Evolutionary conservation across 2,113 vertebrate genomes (phyloP), one percentile per base, ranked within the genome.

Genomic region (Empidonax traillii): DNA sequence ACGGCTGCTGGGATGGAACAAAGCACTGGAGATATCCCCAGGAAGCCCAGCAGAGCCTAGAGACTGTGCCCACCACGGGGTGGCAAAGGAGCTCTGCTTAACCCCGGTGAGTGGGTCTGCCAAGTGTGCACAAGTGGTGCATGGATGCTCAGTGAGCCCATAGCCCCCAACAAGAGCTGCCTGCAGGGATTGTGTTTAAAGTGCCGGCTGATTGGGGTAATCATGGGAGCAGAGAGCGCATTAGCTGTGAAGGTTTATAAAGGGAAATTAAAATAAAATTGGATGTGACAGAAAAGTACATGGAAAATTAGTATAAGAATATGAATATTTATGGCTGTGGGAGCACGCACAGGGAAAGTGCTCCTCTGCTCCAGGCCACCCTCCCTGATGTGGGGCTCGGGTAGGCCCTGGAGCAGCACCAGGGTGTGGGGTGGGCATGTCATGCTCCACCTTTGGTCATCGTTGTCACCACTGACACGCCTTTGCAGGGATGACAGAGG

Each of bases 241-340:
- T 98, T 97, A 97, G 89, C 96, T 62, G 83, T 56, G 95, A 89
- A 97, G 96, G 96, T 93, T 97, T 96, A 97, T 94, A 95, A 96
- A 97, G 90, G 93, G 91, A 97, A 97, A 97, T 97, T 95, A 95
- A 97, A 97, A 97, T 96, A 96, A 97, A 97, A 98, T 95, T 96
- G 96, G 96, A 97, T 97, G 95, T 97, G 97, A 96, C 97, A 97
- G 96, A 98, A 97, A 97, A 97, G 96, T 95, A 96, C 95, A 94
- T 92, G 96, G 95, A 94, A 96, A 97, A 96, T 95, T 94, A 96
- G 96, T 85, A 92, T 72, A 87, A 94, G 95, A 96, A 92, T 94
- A 97, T 97, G 97, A 97, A 98, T 97, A 97, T 97, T 96, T 97
- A 97, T 97, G 94, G 94, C 49, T 72, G 76, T 2, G 9, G 59